Percentiles rank a stretch among this genome's conserved stretches.
These are phyloP conservation scores for Elegia similella DNA, from an alignment of 2,888 invertebrate genomes.

Conservation along the genomic window DNA sequence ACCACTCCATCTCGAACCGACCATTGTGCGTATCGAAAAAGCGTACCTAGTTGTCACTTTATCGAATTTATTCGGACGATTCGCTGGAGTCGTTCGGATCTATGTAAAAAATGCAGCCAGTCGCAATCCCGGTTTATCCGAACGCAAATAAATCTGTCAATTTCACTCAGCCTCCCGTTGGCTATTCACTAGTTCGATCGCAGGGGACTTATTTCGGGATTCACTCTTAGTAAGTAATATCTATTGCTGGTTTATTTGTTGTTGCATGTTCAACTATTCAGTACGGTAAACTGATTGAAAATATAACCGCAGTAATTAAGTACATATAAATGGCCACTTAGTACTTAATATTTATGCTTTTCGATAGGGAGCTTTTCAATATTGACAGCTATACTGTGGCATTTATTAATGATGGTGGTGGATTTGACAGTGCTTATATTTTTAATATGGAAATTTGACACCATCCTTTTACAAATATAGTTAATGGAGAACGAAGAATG, in stretches of 20 bases:
- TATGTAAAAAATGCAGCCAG: constrained; percentile 69
- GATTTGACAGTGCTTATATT: no score
- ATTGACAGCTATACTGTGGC: no score
- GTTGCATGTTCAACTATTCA: no score
- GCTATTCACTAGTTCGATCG: constrained; percentile 40
- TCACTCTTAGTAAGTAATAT: constrained; percentile 8
- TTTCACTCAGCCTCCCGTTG: constrained; percentile 71
- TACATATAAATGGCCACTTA: no score
- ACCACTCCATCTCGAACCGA: neutral
- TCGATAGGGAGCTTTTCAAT: no score
- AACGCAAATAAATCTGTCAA: constrained; percentile 79
- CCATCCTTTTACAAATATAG: no score
- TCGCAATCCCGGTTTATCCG: constrained; percentile 65
- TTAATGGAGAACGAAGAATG: no score
- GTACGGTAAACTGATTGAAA: no score
- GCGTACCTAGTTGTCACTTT: constrained; percentile 20
- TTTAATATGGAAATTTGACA: no score
- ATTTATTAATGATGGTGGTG: no score
- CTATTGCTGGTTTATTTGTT: neutral
- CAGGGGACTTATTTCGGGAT: constrained; percentile 27
- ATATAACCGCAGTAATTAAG: no score
- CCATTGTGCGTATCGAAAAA: neutral
- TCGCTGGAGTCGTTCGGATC: constrained; percentile 20
- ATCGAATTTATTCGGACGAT: constrained; percentile 39
- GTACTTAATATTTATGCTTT: no score